Percentiles rank a stretch among this genome's conserved stretches.
These are phyloP conservation scores for Periplaneta americana DNA, from an alignment of 1,140 invertebrate species.

Conservation along the genomic window DNA sequence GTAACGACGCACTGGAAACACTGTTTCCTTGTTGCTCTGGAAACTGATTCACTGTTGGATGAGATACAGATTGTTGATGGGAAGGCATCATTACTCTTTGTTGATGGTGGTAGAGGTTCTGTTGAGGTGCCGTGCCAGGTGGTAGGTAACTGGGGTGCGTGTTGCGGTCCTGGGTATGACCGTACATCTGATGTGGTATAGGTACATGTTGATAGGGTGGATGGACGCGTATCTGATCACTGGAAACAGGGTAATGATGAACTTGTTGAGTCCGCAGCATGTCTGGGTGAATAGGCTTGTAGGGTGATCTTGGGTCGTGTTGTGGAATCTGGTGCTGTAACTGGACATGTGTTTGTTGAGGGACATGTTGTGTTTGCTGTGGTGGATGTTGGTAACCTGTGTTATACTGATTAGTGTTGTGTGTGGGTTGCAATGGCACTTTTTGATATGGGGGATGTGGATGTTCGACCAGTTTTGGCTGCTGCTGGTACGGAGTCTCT, in stretches of 20 bases:
- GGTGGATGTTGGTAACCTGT: not conserved
- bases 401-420: not conserved
- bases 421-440: not conserved
- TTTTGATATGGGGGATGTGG: not conserved
- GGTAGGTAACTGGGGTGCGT: too few species aligned
- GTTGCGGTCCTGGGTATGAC: too few species aligned
- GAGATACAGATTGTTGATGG: constrained; percentile 13
- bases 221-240: too few species aligned
- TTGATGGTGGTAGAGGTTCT: not conserved
- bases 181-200: not conserved
- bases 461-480: not conserved
- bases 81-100: not conserved
- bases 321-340: constrained; percentile 2
- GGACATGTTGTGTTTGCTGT: not conserved
- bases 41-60: not conserved
- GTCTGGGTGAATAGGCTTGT: not conserved
- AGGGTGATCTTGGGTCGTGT: constrained; percentile 11
- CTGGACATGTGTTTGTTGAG: not conserved
- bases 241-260: not conserved
- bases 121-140: not conserved
- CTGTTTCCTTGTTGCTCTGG: not conserved
- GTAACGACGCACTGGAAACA: not conserved
- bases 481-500: not conserved
- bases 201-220: constrained; percentile 19
- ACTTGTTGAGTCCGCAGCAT: constrained; percentile 9